Conservation (phyloP, 2,113 vertebrate genomes). For the Potamarius usumacintae region DNA sequence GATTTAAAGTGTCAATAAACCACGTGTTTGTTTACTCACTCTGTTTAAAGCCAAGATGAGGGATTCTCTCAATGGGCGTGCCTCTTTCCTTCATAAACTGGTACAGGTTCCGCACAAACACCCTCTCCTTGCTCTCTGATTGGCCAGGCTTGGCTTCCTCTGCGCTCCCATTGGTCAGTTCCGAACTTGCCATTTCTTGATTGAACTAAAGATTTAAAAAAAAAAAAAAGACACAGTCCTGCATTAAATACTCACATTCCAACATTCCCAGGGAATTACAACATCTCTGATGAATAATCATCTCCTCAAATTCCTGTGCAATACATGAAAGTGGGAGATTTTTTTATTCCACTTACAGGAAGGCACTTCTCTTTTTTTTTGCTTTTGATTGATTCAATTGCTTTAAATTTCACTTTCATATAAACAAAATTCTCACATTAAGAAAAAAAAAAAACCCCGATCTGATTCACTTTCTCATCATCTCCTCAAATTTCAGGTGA, state of each 20-base stretch:
- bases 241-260: neutral
- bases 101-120: constrained; percentile 84
- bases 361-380: constrained; percentile 6
- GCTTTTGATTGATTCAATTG: neutral
- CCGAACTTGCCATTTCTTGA: constrained; percentile 61
- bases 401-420: constrained; percentile 51
- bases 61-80: constrained; percentile 92
- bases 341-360: constrained; percentile 35
- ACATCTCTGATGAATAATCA: neutral
- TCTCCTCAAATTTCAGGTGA: constrained; percentile 42
- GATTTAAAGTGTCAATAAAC: neutral
- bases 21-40: constrained; percentile 73
- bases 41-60: constrained; percentile 95
- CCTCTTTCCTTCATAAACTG: constrained; percentile 89
- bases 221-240: neutral
- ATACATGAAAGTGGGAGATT: neutral
- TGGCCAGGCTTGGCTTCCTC: constrained; percentile 49
- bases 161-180: constrained; percentile 60
- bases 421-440: constrained; percentile 27
- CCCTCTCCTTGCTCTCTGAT: constrained; percentile 77
- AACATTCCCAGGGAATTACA: neutral
- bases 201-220: constrained; percentile 50
- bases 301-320: neutral
- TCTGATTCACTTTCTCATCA: constrained; percentile 50
- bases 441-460: neutral